Percentiles rank a stretch among this genome's conserved stretches.
Evolutionary conservation across 1,140 invertebrate genomes (phyloP).

Genomic region (Ceratina calcarata): DNA sequence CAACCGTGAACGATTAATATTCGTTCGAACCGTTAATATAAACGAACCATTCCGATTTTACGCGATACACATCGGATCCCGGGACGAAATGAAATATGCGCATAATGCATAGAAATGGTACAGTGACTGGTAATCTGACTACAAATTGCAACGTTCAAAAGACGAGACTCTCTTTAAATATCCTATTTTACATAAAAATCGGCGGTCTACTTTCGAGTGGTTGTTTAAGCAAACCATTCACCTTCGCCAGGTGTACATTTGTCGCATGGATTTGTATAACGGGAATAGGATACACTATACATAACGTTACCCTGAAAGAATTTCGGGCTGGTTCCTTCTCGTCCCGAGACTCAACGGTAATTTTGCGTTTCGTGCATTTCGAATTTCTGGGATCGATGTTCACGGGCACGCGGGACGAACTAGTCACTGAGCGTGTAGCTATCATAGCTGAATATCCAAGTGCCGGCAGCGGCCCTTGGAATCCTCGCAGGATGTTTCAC

Average conservation of each 20-base stretch:
- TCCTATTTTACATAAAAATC: no score
- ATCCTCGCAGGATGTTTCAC: conserved; percentile 2
- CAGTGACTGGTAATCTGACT: no score
- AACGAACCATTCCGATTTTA: not conserved
- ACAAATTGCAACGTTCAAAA: no score
- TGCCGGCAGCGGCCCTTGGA: not conserved
- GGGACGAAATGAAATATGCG: no score
- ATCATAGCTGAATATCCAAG: not conserved
- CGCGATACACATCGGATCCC: not conserved
- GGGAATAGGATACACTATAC: conserved; percentile 19
- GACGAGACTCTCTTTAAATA: no score
- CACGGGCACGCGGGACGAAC: not conserved
- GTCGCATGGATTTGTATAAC: conserved; percentile 49
- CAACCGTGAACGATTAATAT: conserved; percentile 28
- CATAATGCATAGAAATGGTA: no score
- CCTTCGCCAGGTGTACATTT: not conserved
- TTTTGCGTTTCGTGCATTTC: conserved; percentile 10
- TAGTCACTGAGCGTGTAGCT: not conserved
- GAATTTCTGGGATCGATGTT: conserved; percentile 7
- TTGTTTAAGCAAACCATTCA: no score
- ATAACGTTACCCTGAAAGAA: conserved; percentile 41
- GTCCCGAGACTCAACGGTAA: conserved; percentile 15
- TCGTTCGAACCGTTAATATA: not conserved
- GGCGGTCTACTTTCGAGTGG: no score
- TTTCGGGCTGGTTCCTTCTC: conserved; percentile 12